phyloP scores from a whole-genome alignment of 1,140 invertebrate species.

The Tetranychus cinnabarinus region DNA sequence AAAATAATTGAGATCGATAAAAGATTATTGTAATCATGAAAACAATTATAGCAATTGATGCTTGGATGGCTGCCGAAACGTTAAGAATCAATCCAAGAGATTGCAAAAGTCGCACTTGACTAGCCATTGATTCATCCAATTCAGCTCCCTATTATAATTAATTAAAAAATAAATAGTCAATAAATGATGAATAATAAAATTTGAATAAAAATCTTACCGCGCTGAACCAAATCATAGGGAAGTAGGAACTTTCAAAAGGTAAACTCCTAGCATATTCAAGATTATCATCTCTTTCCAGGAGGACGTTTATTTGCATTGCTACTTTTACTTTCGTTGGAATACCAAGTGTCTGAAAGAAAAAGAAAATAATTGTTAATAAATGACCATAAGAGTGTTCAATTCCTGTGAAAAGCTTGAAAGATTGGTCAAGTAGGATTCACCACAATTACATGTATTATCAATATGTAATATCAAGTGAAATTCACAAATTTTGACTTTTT shows the following conservation, averaged over 20 bases:
- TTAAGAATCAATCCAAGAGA: not conserved
- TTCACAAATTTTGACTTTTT: too few relatives aligned
- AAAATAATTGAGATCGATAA: not conserved
- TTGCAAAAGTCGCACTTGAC: not conserved
- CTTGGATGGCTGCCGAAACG: not conserved
- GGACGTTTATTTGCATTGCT: slow-evolving; percentile 11
- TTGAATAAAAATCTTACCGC: not conserved
- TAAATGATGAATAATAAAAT: not conserved
- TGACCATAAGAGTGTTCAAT: slow-evolving; percentile 18
- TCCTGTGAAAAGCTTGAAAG: slow-evolving; percentile 26
- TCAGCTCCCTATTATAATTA: not conserved
- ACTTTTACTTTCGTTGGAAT: slow-evolving; percentile 9
- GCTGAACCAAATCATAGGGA: not conserved
- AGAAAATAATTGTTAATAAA: not conserved
- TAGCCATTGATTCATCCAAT: not conserved
- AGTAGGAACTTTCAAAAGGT: not conserved
- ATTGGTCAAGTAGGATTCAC: too few relatives aligned
- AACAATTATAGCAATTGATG: not conserved
- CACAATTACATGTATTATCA: too few relatives aligned
- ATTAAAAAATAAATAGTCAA: not conserved
- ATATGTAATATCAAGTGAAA: too few relatives aligned
- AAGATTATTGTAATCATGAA: not conserved
- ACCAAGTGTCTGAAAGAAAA: slow-evolving; percentile 1
- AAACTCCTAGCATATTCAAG: not conserved
- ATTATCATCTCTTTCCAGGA: not conserved